Evolutionary conservation across 2,797 vertebrate genomes (phyloP), one percentile per base, ranked within the genome.

Genomic region (Caiman crocodilus): DNA sequence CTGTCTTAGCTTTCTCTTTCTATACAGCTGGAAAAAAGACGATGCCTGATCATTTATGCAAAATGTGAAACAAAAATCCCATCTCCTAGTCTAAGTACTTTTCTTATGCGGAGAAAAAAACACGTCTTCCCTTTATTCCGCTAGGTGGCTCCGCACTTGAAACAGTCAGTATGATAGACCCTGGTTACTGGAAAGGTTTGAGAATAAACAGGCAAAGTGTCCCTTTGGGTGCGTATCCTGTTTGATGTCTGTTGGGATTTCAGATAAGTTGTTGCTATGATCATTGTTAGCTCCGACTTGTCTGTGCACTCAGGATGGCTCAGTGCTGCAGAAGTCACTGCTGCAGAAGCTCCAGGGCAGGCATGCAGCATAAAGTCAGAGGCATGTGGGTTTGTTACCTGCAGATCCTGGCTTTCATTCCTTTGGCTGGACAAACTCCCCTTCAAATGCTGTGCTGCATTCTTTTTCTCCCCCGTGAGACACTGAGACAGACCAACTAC

Each of bases 131-230:
- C 16, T 82, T 80, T 25, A 1, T 58, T 82, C 90, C 97, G 94
- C 97, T 97, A 98, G 97, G 85, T 98, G 98, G 97, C 96, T 86
- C 93, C 94, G 79, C 9, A 23, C 67, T 82, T 78, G 85, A 97
- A 89, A 88, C 74, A 84, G 92, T 82, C 69, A 2, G 7, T 79
- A 0, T 26, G 35, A n/a, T 12, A 17, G 26, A 79, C 9, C 56
- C 79, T 77, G 18, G 6, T 71, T 94, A 59, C n/a, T 21, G 21
- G 59, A 23, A 74, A 76, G 21, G 76, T 8, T 35, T 0, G 0
- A 6, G 10, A 77, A 76, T 13, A 21, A 8, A 6, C 3, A 82
- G 12, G 11, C 2, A 23, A n/a, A 25, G 63, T 26, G 25, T 42
- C 15, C 67, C 82, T 32, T 10, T 0, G 0, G 35, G 1, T 63